A percentile compares a stretch with the other conserved stretches of the same genome.
Evolutionary conservation across 2,113 vertebrate genomes (phyloP).

Genomic region (Tylochromis polylepis): DNA sequence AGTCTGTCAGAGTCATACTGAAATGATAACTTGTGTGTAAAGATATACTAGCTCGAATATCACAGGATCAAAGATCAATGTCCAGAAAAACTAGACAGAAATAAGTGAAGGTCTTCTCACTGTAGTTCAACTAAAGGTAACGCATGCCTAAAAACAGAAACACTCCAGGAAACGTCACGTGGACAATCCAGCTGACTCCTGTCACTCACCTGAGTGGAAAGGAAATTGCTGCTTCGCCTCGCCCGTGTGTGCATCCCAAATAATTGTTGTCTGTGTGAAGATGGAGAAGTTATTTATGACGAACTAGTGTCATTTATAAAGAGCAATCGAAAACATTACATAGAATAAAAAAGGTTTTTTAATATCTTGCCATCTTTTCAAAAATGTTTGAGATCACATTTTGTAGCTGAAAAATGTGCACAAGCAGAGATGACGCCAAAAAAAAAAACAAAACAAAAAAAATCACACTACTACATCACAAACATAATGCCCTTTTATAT

Average conservation of each 20-base stretch:
- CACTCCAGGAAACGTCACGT: background rate
- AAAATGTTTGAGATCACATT: background rate
- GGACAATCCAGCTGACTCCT: conserved; percentile 1
- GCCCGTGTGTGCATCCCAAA: conserved; percentile 98
- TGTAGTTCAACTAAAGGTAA: background rate
- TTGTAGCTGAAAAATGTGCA: background rate
- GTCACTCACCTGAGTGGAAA: conserved; percentile 91
- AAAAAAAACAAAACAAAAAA: background rate
- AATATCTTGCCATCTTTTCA: background rate
- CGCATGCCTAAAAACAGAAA: background rate
- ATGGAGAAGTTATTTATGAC: background rate
- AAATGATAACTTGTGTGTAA: background rate
- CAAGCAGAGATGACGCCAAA: background rate
- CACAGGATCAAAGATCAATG: background rate
- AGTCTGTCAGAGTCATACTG: background rate
- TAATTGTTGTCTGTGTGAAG: conserved; percentile 90
- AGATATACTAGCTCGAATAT: background rate
- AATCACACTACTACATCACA: background rate
- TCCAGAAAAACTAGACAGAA: background rate
- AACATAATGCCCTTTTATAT: background rate
- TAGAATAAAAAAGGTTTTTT: background rate
- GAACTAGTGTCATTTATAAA: background rate
- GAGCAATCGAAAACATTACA: background rate
- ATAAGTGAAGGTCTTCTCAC: background rate
- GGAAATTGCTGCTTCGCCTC: conserved; percentile 99